Base-by-base conservation (phyloP, 2,113 vertebrate species). In the Microcebus lehilahytsara region DNA sequence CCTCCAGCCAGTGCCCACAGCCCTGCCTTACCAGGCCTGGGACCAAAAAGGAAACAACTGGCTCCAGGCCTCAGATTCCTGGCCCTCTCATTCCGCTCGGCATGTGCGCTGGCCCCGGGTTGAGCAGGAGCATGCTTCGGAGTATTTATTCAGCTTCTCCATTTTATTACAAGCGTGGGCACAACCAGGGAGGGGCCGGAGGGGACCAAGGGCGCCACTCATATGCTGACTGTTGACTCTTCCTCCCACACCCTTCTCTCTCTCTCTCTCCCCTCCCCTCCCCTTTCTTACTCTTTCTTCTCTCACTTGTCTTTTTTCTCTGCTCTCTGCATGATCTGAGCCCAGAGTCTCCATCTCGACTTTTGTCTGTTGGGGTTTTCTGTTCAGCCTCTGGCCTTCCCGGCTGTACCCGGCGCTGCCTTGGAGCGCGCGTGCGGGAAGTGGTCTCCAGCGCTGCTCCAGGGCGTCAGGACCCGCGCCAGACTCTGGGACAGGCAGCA, bases 1-100 rank as follows among this genome's bases (percentile, higher is more conserved):
- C 89, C 86, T 91, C 32, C 7, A 91, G 60, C 80, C 80, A 97
- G 85, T 66, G 42, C 62, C 92, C 94, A 90, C 30, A 95, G 58
- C n/a, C 42, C 42, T 95, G 72, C 60, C 62, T 89, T 67, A 46
- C 30, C 46, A 58, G 46, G 64, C 42, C 66, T 40, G 71, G 34
- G 72, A 71, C 85, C 89, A 85, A 66, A 89, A 69, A 66, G 93
- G 75, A 94, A 94, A 37, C 5, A 8, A 46, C 34, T 92, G 60
- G 75, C 85, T 90, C 64, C 20, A 53, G 58, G 64, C 34, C 79
- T 95, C 75, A 30, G 81, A 93, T 79, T 90, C 64, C 74, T 75
- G 64, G 64, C 32, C 66, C 64, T 71, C 19, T 85, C 42, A 79
- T 72, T 84, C 84, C 5, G 2, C 32, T 90, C 58, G 51, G 25